phyloP scores from a whole-genome alignment of 2,888 invertebrate genomes.

The Drosophila quinaria region DNA sequence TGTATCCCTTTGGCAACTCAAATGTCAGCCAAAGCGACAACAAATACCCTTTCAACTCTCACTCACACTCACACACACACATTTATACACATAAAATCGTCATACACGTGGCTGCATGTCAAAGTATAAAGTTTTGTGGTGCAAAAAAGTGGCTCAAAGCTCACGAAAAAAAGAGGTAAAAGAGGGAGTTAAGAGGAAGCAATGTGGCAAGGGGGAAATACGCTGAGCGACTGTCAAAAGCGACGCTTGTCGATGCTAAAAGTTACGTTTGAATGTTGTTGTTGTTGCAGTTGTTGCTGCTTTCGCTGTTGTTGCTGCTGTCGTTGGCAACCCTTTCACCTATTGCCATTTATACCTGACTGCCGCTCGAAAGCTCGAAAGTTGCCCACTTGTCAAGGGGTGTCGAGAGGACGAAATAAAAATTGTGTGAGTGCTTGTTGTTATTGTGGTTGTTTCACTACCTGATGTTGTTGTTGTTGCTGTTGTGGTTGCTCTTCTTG shows the following conservation, averaged over 20 bases:
- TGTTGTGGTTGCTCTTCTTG: constrained; percentile 7
- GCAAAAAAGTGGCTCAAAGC: constrained; percentile 62
- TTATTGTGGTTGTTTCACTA: constrained; percentile 6
- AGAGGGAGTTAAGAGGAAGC: not conserved
- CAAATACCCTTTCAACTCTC: constrained; percentile 47
- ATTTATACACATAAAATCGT: constrained; percentile 27
- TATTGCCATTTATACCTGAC: constrained; percentile 55
- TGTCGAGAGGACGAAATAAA: constrained; percentile 14
- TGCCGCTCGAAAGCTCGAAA: constrained; percentile 42
- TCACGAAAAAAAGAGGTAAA: constrained; percentile 39
- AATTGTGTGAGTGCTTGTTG: constrained; percentile 37
- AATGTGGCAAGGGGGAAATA: not conserved
- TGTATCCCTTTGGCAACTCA: constrained; percentile 17
- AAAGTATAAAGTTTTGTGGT: constrained; percentile 77
- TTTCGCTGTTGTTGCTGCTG: constrained; percentile 44
- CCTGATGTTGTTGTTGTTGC: constrained; percentile 3
- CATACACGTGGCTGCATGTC: constrained; percentile 76
- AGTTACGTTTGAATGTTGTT: constrained; percentile 49
- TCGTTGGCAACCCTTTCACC: constrained; percentile 70
- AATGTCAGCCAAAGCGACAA: constrained; percentile 54
- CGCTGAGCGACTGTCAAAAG: constrained; percentile 65
- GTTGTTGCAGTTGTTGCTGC: constrained; percentile 20
- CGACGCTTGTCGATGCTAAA: constrained; percentile 69
- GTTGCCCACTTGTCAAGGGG: constrained; percentile 32
- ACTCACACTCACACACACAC: constrained; percentile 24